Percentiles rank a stretch among this genome's conserved stretches.
Evolutionary conservation across 2,113 vertebrate species (phyloP).

Genomic region (Ceratotherium simum): DNA sequence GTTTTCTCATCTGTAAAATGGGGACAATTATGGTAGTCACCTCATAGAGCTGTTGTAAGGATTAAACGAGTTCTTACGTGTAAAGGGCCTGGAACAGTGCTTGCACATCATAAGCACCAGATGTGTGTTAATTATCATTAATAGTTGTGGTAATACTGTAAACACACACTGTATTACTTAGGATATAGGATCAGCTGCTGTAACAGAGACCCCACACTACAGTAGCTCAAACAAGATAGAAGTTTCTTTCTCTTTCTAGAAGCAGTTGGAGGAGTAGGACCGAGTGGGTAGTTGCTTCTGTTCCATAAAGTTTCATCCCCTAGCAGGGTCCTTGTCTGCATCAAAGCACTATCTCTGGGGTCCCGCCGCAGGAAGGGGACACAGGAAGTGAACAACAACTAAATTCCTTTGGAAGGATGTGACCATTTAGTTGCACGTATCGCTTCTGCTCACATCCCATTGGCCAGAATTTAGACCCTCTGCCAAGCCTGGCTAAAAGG

Average conservation of each 20-base stretch:
- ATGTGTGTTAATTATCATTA: accelerated
- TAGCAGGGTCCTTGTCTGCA: background rate
- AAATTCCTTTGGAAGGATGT: background rate
- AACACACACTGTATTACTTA: too few relatives aligned
- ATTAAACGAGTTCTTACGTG: background rate
- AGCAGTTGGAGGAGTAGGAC: background rate
- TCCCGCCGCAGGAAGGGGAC: background rate
- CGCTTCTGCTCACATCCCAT: background rate
- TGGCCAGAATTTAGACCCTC: background rate
- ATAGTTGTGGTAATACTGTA: background rate
- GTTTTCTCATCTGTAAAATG: background rate
- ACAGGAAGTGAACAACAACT: background rate
- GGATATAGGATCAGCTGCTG: background rate
- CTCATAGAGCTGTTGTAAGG: background rate
- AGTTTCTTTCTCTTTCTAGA: background rate
- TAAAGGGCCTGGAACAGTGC: background rate
- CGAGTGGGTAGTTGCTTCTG: background rate
- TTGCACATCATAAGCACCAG: background rate
- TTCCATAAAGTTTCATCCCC: background rate
- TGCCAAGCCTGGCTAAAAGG: background rate
- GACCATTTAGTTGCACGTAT: background rate
- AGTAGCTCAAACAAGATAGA: background rate
- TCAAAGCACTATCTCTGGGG: background rate
- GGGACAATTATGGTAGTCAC: too few relatives aligned
- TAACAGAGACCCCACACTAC: background rate